Evolutionary conservation across 2,888 invertebrate species (phyloP).

Genomic region (Volucella zonaria): DNA sequence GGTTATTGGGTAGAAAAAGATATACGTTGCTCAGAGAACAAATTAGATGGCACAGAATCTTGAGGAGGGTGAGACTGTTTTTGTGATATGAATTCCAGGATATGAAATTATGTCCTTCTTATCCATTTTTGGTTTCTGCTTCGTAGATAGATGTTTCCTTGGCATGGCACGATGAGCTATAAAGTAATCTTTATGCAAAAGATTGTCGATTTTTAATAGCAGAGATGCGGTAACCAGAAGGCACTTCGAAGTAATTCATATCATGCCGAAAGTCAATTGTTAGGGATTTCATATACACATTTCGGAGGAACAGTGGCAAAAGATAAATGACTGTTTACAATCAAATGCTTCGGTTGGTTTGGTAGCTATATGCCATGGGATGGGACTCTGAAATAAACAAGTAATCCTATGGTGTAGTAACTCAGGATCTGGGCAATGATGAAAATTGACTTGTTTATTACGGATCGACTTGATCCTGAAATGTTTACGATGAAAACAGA

Average conservation of each 20-base stretch:
- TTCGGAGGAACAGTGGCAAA: background rate
- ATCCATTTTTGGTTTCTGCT: slow-evolving; percentile 23
- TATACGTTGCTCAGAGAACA: slow-evolving; percentile 44
- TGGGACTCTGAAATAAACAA: slow-evolving; percentile 6
- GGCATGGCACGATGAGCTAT: background rate
- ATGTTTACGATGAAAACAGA: no score
- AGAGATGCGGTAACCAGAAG: slow-evolving; percentile 28
- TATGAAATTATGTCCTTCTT: slow-evolving; percentile 63
- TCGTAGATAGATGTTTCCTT: background rate
- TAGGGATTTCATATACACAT: background rate
- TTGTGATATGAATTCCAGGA: slow-evolving; percentile 61
- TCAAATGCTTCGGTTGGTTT: slow-evolving; percentile 9
- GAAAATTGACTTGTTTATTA: slow-evolving; percentile 35
- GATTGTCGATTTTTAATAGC: slow-evolving; percentile 54
- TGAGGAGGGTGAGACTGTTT: slow-evolving; percentile 37
- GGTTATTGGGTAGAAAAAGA: background rate
- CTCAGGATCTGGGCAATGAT: slow-evolving; percentile 7
- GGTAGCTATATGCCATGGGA: no score
- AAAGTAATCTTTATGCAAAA: slow-evolving; percentile 42
- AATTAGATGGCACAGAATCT: slow-evolving; percentile 61
- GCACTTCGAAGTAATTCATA: slow-evolving; percentile 39
- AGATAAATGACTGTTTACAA: slow-evolving; percentile 42
- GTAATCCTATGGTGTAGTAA: background rate
- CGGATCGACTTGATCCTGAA: slow-evolving; percentile 2
- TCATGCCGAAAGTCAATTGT: slow-evolving; percentile 11